A percentile compares a stretch with the other conserved stretches of the same genome.
Evolutionary conservation across 2,113 vertebrate species (phyloP).

Genomic region (Menura novaehollandiae): DNA sequence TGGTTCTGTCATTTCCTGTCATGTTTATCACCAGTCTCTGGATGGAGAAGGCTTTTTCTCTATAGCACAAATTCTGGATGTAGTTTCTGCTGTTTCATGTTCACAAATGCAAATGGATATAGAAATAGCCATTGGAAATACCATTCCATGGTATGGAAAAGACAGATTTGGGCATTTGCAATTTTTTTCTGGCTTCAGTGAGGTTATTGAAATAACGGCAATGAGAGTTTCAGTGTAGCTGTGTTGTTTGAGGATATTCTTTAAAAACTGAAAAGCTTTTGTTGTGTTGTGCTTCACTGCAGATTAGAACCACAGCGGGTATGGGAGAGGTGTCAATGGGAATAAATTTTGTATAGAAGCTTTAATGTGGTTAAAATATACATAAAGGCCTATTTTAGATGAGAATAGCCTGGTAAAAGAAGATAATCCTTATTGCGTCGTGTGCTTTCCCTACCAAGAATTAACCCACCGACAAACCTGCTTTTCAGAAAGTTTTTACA

Average conservation of each 20-base stretch:
- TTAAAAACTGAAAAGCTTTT: neutral
- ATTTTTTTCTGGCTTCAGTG: neutral
- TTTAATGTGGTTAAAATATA: neutral
- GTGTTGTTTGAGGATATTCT: neutral
- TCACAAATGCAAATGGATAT: neutral
- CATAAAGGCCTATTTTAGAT: neutral
- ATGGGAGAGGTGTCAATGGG: neutral
- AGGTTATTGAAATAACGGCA: neutral
- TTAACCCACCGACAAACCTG: neutral
- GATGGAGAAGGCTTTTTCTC: neutral
- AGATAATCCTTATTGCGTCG: accelerated
- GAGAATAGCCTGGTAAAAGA: neutral
- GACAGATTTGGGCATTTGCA: neutral
- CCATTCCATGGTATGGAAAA: neutral
- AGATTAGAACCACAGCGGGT: neutral
- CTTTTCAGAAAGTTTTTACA: neutral
- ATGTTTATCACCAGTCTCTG: neutral
- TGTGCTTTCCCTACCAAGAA: neutral
- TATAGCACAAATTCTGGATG: neutral
- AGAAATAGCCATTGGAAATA: neutral
- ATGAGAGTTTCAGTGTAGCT: neutral
- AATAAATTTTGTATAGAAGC: neutral
- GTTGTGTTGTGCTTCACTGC: neutral
- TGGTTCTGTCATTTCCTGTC: neutral
- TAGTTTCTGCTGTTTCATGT: neutral